A percentile compares a stretch with the other conserved stretches of the same genome.
Conservation (phyloP, 1,140 invertebrate genomes). For the Pseudomyrmex concolor region DNA sequence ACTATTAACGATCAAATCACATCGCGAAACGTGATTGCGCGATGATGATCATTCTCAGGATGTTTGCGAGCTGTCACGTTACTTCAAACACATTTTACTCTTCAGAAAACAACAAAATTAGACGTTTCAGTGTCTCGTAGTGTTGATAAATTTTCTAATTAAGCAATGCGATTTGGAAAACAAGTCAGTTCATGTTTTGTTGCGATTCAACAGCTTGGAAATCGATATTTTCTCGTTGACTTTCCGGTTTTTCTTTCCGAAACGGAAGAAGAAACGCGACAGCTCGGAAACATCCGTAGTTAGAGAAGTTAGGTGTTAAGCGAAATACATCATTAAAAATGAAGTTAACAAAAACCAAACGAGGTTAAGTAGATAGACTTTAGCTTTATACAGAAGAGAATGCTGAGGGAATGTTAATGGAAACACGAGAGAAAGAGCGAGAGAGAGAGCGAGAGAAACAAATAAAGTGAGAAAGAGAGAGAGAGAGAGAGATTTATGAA, state of each 20-base stretch:
- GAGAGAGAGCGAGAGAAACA: conserved; percentile 13
- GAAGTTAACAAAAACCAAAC: conserved; percentile 37
- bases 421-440: conserved; percentile 37
- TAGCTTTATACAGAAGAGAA: conserved; percentile 79
- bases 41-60: conserved; percentile 58
- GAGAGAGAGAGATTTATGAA: conserved; percentile 48
- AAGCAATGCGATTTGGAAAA: neutral
- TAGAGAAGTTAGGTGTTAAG: conserved; percentile 65
- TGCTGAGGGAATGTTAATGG: conserved; percentile 52
- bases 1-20: conserved; percentile 72
- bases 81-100: neutral
- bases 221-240: neutral
- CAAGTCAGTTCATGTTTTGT: neutral
- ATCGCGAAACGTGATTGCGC: conserved; percentile 54
- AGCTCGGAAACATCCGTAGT: conserved; percentile 57
- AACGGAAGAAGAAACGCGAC: conserved; percentile 7
- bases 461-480: conserved; percentile 55
- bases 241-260: neutral
- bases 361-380: conserved; percentile 74
- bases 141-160: neutral
- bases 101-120: conserved; percentile 34
- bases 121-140: neutral
- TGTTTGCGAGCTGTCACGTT: conserved; percentile 54
- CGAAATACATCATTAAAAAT: conserved; percentile 45
- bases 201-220: neutral